Evolutionary conservation across 2,797 vertebrate species (phyloP), one percentile per base, ranked within the genome.

Genomic region (Fratercula arctica): DNA sequence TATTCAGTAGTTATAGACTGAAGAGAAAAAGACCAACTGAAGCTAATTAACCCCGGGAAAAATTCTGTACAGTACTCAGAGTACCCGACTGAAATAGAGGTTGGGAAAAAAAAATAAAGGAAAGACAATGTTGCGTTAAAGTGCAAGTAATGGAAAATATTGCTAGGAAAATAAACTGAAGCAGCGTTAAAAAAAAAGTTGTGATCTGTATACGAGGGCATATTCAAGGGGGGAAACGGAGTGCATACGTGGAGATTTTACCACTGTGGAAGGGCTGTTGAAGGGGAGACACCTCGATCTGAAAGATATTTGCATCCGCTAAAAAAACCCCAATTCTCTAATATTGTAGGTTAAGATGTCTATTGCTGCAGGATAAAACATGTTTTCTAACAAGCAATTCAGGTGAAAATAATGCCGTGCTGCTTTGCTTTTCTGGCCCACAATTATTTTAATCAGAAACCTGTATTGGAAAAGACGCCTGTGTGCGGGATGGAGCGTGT

Each of bases 281-380:
- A 43, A 76, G 26, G 16, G 25, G 60, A 89, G 45, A 85, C 85
- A 54, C 3, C 23, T 68, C 0, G 0, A 53, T 85, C 69, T 74
- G 70, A 85, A 88, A 85, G 53, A 7, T 5, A 83, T 7, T 67
- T 63, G 9, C 50, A 24, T 18, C n/a, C 79, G 43, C 54, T 73
- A 45, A 54, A 84, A 57, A 35, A 56, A 16, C 0, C 3, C 10
- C 11, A 20, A 8, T 51, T 77, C 0, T 0, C 37, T 57, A 13
- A 48, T 56, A 18, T 4, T 37, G 25, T 35, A 39, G 48, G 59
- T 74, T 78, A 46, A 83, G 41, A 15, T 31, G 9, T 48, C 43
- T 53, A 19, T 16, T 56, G 33, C 60, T 60, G 70, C 59, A 48
- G 64, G 51, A 50, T 67, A 48, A 61, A 81, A 75, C 26, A 13